Evolutionary conservation across 2,797 vertebrate genomes (phyloP).

Genomic region (Gambusia yucatana): DNA sequence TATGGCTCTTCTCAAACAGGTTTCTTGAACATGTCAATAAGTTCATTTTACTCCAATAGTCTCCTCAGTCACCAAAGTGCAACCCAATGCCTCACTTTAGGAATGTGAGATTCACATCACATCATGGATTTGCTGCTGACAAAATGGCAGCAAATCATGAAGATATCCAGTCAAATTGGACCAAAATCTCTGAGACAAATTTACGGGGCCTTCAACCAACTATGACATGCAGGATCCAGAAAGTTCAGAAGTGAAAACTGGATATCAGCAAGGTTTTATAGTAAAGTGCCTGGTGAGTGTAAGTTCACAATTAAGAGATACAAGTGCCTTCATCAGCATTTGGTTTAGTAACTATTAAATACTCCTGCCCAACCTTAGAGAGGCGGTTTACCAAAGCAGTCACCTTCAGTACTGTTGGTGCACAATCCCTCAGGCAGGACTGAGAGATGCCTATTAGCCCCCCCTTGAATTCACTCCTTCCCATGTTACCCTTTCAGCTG

Average conservation of each 20-base stretch:
- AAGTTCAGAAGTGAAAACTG: neutral
- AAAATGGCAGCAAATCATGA: neutral
- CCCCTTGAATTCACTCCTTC: constrained; percentile 56
- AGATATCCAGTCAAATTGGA: neutral
- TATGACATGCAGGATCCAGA: neutral
- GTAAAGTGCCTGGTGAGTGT: neutral
- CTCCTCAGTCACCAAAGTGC: neutral
- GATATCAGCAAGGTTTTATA: neutral
- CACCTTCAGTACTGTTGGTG: constrained; percentile 71
- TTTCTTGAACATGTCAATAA: neutral
- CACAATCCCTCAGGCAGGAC: constrained; percentile 47
- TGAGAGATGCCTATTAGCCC: constrained; percentile 63
- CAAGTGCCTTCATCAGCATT: constrained; percentile 12
- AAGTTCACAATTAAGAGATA: neutral
- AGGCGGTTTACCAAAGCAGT: constrained; percentile 62
- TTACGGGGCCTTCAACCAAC: neutral
- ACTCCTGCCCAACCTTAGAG: constrained; percentile 18
- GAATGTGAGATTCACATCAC: neutral
- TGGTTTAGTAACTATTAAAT: constrained; percentile 23
- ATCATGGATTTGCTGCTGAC: neutral
- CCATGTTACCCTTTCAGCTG: constrained; percentile 74
- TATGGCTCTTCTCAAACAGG: neutral
- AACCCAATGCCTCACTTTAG: neutral
- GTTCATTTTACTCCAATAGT: neutral
- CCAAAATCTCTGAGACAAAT: neutral